phyloP scores from a whole-genome alignment of 2,888 invertebrate species.

The Limnephilus auricula region DNA sequence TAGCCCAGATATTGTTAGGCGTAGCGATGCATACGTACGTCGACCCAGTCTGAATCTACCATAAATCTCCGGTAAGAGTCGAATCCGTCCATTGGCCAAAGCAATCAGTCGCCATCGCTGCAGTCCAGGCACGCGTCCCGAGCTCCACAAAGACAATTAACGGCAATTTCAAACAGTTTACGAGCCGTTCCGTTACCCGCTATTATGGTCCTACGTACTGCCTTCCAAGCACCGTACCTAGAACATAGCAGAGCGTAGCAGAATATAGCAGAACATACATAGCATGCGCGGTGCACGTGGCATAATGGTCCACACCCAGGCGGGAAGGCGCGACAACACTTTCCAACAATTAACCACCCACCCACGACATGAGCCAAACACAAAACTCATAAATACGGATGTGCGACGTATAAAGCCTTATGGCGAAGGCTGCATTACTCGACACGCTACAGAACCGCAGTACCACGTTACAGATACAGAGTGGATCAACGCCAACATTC shows the following conservation, averaged over 20 bases:
- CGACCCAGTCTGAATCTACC: too few species aligned
- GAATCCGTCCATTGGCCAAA: neutral
- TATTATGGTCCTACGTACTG: constrained; percentile 46
- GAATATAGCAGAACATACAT: neutral
- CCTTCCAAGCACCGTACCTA: constrained; percentile 12
- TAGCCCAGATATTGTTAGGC: too few species aligned
- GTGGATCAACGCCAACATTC: neutral
- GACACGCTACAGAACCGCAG: neutral
- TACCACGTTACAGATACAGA: neutral
- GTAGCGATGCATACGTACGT: too few species aligned
- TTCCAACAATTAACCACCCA: constrained; percentile 64
- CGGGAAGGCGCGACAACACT: constrained; percentile 57
- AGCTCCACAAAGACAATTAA: constrained; percentile 50
- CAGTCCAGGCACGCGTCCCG: constrained; percentile 44
- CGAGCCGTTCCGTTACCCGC: constrained; percentile 56
- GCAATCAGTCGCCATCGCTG: constrained; percentile 24
- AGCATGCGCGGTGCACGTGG: neutral
- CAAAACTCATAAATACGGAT: constrained; percentile 40
- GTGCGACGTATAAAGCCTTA: constrained; percentile 28
- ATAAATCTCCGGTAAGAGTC: constrained; percentile 4
- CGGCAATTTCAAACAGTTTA: constrained; percentile 58
- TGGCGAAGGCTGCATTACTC: constrained; percentile 38
- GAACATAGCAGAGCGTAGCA: neutral
- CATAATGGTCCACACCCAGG: constrained; percentile 54
- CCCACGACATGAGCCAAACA: constrained; percentile 29